Base-by-base conservation (phyloP, 1,140 invertebrate species). In the Drosophila funebris region DNA sequence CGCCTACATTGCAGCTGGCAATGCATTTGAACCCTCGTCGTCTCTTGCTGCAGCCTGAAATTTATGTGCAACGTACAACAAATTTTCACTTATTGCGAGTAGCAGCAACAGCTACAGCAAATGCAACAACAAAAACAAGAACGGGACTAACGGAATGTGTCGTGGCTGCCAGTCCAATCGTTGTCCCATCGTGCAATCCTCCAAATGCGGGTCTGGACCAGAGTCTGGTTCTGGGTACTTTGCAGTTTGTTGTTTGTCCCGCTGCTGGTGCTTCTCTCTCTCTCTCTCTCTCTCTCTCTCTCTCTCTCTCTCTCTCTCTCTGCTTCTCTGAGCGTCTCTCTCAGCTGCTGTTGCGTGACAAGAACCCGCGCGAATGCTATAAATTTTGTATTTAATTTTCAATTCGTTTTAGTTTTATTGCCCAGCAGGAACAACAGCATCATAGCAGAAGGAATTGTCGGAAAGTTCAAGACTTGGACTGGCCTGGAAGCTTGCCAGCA, bases 321-420 rank as follows among this genome's bases (percentile, higher is more conserved):
- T 36, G 9, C 11, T 11, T 36, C 29, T 50, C 46, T 22, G 14
- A 7, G 14, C 7, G n/a, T 29, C 7, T 7, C 0, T 5, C 39
- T 18, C 31, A 37, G 58, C 39, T 54, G 68, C 79, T 84, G 80
- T 67, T 84, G 76, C 80, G 80, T 84, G 81, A 85, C 81, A 84
- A 87, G 81, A 77, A 39, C 57, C 61, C 82, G 81, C 81, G 81
- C 73, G 78, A 84, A 87, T 63, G 82, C 81, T 77, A 84, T 84
- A 84, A 84, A 84, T 84, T 84, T 79, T 84, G 81, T 84, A 84
- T 87, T 84, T 84, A 84, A 84, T 84, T 84, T 84, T 84, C 81
- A 77, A 87, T 84, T 81, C 82, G 80, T 89, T 85, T 76, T 85
- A 76, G 77, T 79, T 89, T 85, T 79, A 84, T 80, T 89, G 63